Percentiles rank a stretch among this genome's conserved stretches.
phyloP scores from a whole-genome alignment of 1,140 invertebrate species.

The Samia ricini region DNA sequence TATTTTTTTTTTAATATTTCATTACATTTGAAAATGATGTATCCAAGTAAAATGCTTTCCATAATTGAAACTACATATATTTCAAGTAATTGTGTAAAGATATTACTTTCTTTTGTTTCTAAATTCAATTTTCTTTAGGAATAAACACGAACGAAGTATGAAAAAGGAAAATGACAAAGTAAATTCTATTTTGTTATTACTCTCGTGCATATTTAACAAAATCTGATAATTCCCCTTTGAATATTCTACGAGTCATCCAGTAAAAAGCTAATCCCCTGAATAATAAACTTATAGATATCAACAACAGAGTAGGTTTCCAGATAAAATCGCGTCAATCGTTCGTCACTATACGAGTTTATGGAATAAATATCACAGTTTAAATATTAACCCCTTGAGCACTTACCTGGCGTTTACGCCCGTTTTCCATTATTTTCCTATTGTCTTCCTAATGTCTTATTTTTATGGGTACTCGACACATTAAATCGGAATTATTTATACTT shows the following conservation, averaged over 20 bases:
- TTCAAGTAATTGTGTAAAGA: too few species aligned
- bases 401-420: too few species aligned
- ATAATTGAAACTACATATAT: too few species aligned
- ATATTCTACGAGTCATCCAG: constrained; percentile 68
- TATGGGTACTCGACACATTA: too few species aligned
- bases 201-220: constrained; percentile 50
- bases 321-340: constrained; percentile 70
- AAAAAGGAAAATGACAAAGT: constrained; percentile 26
- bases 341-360: constrained; percentile 33
- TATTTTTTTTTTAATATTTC: not conserved
- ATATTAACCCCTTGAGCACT: too few species aligned
- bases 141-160: constrained; percentile 12
- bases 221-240: constrained; percentile 74
- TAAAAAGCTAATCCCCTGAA: constrained; percentile 74
- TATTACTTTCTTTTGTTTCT: not conserved
- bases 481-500: too few species aligned
- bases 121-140: not conserved
- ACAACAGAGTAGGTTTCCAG: constrained; percentile 56
- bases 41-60: not conserved
- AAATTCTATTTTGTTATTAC: not conserved
- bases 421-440: too few species aligned
- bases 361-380: constrained; percentile 42
- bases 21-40: not conserved
- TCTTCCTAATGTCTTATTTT: too few species aligned
- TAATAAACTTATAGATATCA: constrained; percentile 75